Conservation (phyloP, 2,113 vertebrate species). For the Entosphenus tridentatus region DNA sequence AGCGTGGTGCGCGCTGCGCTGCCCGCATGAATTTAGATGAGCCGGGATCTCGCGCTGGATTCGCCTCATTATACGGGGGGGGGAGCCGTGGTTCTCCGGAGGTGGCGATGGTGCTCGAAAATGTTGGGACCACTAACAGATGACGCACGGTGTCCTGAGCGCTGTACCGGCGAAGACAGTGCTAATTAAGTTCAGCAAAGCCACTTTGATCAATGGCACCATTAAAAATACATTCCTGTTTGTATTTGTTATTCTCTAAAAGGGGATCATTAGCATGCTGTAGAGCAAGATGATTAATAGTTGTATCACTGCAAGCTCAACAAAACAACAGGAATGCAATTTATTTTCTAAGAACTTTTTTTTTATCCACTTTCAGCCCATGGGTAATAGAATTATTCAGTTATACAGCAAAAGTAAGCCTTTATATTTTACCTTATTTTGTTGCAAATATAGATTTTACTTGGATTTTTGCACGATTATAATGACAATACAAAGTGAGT, state of each 20-base stretch:
- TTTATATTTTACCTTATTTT: background rate
- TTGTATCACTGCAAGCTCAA: constrained; percentile 1
- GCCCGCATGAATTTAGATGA: no score
- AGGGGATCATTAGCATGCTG: constrained; percentile 6
- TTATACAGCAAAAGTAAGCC: background rate
- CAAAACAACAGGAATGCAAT: constrained; percentile 6
- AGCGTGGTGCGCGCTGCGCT: no score
- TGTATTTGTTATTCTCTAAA: constrained; percentile 5
- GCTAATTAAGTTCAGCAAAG: constrained; percentile 5
- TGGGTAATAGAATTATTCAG: constrained; percentile 6
- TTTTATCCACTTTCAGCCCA: background rate
- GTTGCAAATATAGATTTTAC: no score
- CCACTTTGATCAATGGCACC: constrained; percentile 6
- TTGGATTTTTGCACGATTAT: no score
- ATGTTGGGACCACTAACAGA: no score
- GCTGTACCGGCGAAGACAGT: background rate
- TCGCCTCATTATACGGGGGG: no score
- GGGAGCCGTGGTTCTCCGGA: no score
- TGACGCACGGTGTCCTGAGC: no score
- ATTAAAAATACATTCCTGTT: constrained; percentile 6
- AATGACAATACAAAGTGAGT: no score
- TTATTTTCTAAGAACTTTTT: background rate
- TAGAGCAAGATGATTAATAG: constrained; percentile 1
- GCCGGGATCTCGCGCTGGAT: no score
- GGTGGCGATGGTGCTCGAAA: no score